These are phyloP conservation scores for Cyprinodon brontotheroides DNA, from an alignment of 2,113 vertebrate species.

Conservation along the genomic window DNA sequence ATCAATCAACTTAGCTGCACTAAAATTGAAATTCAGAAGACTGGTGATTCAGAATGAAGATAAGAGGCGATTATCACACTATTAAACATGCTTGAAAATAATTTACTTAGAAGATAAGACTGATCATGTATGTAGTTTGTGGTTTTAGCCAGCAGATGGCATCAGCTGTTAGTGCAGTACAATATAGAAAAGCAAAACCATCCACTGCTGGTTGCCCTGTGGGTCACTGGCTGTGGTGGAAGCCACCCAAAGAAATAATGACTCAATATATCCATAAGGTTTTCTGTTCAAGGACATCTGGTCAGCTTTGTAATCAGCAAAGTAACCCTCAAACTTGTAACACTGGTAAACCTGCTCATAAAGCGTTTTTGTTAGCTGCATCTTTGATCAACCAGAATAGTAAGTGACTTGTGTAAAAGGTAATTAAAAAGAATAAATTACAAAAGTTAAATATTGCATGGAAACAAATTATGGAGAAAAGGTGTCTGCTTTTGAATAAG, in stretches of 20 bases:
- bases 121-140: constrained; percentile 48
- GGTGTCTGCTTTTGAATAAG: background rate
- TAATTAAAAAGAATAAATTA: background rate
- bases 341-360: background rate
- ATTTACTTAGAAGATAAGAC: constrained; percentile 15
- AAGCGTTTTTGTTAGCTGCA: background rate
- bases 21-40: background rate
- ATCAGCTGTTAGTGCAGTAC: constrained; percentile 61
- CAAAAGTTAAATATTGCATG: background rate
- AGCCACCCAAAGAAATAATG: background rate
- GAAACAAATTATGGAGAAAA: background rate
- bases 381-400: background rate
- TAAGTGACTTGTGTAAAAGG: background rate
- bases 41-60: background rate
- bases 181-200: constrained; percentile 16
- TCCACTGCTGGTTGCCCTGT: background rate
- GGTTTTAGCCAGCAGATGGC: constrained; percentile 75
- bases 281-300: background rate
- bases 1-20: background rate
- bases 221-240: constrained; percentile 4
- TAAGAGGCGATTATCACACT: background rate
- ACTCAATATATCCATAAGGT: background rate
- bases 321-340: background rate
- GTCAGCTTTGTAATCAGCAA: background rate
- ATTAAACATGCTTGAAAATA: constrained; percentile 1